Base-by-base conservation (phyloP, 2,888 invertebrate genomes). In the Troides aeacus region DNA sequence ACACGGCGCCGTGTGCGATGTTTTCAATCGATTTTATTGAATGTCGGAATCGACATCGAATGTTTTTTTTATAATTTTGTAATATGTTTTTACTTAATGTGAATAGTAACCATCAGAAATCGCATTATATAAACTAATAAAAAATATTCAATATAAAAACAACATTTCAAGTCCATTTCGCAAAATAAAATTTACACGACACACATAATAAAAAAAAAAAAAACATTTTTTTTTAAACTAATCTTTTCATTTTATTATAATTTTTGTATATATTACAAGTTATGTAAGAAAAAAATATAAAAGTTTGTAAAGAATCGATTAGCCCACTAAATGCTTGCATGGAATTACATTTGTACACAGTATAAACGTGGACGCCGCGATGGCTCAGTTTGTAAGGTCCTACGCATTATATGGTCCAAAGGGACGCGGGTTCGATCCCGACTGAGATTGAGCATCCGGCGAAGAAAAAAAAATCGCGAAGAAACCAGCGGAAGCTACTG, bases 311-410 rank as follows among this genome's bases (percentile, higher is more conserved):
- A 75, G 66, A 74, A 71, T 74, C 69, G 69, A 79, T 75, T 74
- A 76, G 70, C 30, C 72, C 69, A 69, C 79, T 89, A 89, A 89
- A 89, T 89, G 89, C 89, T 83, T 84, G 79, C 64, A 75, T 78
- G 89, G 89, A 89, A 89, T 89, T 79, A 69, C 72, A 73, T 75
- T 77, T 75, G 74, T 75, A 77, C 72, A 75, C 23, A 56, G 50
- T 58, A 71, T 30, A 77, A 53, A 53, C 0, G n/a, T n/a, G 53
- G 53, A n/a, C 18, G n/a, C 18, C 53, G 53, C 0, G 12, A 46
- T 15, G 15, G 46, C 46, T 46, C 10, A 39, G 46, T 12, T 46
- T 0, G 15, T 15, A 15, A 30, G 30, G 5, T 30, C 30, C 5
- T 30, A 30, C 30, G 0, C 30, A 3, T 30, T 30, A 3, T 3